These are phyloP conservation scores for Ceratina calcarata DNA, from an alignment of 1,140 invertebrate genomes.

Conservation along the genomic window DNA sequence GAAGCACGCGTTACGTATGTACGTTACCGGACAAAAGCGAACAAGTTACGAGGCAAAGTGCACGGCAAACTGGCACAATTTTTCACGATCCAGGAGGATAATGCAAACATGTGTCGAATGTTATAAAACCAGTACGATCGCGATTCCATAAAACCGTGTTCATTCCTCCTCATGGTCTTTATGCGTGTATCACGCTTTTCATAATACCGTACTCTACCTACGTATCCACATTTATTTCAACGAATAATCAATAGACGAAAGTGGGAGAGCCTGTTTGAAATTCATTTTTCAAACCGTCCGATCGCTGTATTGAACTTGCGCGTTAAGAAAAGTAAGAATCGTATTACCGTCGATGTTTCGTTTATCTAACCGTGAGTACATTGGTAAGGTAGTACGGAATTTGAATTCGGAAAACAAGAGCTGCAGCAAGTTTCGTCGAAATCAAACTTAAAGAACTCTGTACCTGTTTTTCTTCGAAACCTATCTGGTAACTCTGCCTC, in stretches of 20 bases:
- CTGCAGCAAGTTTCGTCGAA: conserved; percentile 1
- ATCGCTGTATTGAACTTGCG: too few relatives aligned
- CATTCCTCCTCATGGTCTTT: too few relatives aligned
- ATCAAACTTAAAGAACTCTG: neutral
- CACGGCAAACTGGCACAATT: conserved; percentile 5
- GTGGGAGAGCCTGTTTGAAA: too few relatives aligned
- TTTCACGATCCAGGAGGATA: neutral
- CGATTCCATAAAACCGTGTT: neutral
- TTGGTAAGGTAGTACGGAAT: neutral
- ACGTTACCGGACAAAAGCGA: neutral
- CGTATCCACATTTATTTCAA: too few relatives aligned
- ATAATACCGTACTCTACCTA: too few relatives aligned
- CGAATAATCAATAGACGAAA: too few relatives aligned
- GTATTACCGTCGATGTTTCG: neutral
- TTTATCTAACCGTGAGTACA: neutral
- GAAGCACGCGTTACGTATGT: too few relatives aligned
- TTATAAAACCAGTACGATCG: neutral
- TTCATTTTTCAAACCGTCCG: too few relatives aligned
- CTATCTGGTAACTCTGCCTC: conserved; percentile 25
- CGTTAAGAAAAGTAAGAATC: too few relatives aligned
- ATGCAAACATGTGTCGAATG: neutral
- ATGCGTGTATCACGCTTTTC: too few relatives aligned
- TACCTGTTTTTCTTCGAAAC: neutral
- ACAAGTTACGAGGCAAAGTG: neutral
- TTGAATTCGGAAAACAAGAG: conserved; percentile 16